Evolutionary conservation across 2,797 vertebrate genomes (phyloP).

Genomic region (Centropyge bicolor): DNA sequence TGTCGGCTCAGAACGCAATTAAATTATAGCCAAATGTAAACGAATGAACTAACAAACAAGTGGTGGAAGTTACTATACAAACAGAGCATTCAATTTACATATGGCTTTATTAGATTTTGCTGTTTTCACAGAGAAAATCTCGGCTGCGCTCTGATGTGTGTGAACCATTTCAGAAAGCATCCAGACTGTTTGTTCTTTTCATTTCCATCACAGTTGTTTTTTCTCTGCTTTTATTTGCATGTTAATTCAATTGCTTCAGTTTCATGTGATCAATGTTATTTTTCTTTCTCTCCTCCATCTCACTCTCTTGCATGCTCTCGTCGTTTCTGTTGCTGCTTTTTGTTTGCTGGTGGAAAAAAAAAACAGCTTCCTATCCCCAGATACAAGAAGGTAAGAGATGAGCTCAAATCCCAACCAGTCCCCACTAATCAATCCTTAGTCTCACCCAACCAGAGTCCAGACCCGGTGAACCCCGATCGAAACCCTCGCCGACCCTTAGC

Average conservation of each 20-base stretch:
- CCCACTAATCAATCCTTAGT: slow-evolving; percentile 23
- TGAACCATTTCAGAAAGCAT: neutral
- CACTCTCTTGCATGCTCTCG: slow-evolving; percentile 79
- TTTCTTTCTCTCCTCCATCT: slow-evolving; percentile 48
- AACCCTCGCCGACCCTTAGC: slow-evolving; percentile 9
- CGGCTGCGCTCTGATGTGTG: neutral
- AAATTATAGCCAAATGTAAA: slow-evolving; percentile 7
- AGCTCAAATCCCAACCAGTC: slow-evolving; percentile 40
- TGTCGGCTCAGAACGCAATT: slow-evolving; percentile 2
- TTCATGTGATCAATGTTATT: slow-evolving; percentile 50
- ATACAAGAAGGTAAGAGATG: slow-evolving; percentile 91
- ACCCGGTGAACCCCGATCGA: slow-evolving; percentile 43
- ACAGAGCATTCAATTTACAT: neutral
- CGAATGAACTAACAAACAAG: neutral
- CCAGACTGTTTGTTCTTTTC: neutral
- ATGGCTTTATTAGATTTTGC: neutral
- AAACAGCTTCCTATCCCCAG: slow-evolving; percentile 90
- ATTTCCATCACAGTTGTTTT: neutral
- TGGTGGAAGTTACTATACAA: neutral
- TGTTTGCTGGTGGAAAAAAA: slow-evolving; percentile 58
- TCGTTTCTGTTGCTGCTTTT: slow-evolving; percentile 69
- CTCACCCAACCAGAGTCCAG: slow-evolving; percentile 19
- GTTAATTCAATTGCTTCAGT: slow-evolving; percentile 24
- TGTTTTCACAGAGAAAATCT: slow-evolving; percentile 11
- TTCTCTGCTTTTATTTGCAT: slow-evolving; percentile 28